Percentiles rank a stretch among this genome's conserved stretches.
Evolutionary conservation across 2,888 invertebrate species (phyloP).

Genomic region (Ernsta delagoae): DNA sequence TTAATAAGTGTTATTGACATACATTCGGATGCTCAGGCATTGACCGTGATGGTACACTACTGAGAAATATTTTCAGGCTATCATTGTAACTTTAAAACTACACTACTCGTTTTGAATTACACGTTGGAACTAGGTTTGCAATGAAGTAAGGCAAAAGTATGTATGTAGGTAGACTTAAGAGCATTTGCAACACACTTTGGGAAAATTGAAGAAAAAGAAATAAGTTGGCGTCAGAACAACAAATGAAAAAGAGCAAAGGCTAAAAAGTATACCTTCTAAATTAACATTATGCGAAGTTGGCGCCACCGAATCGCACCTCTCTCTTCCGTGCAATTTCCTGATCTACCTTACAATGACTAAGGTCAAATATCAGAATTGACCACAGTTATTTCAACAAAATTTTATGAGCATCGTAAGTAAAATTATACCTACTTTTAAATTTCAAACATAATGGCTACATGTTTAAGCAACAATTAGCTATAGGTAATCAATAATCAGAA

Average conservation of each 20-base stretch:
- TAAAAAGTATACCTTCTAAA: not conserved
- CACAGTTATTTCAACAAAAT: not conserved
- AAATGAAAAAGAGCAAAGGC: not conserved
- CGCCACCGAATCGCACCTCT: constrained; percentile 20
- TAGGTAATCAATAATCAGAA: too few species aligned
- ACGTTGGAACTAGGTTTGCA: too few species aligned
- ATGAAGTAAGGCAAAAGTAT: not conserved
- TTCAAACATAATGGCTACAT: too few species aligned
- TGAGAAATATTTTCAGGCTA: constrained; percentile 17
- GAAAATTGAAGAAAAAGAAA: not conserved
- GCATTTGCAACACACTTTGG: not conserved
- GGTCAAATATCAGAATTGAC: constrained; percentile 30
- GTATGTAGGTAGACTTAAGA: not conserved
- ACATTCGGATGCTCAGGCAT: constrained; percentile 42
- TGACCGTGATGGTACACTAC: constrained; percentile 30
- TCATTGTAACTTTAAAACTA: not conserved
- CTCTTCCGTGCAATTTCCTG: constrained; percentile 34
- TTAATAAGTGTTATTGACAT: constrained; percentile 51
- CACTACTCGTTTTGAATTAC: too few species aligned
- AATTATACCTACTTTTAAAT: too few species aligned
- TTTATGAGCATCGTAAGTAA: not conserved
- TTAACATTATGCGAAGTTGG: constrained; percentile 9
- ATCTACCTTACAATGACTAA: constrained; percentile 22
- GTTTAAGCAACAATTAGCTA: too few species aligned
- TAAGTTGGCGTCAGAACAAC: not conserved